Conservation (phyloP, 2,113 vertebrate genomes). For the Hypocryptadius cinnamomeus region DNA sequence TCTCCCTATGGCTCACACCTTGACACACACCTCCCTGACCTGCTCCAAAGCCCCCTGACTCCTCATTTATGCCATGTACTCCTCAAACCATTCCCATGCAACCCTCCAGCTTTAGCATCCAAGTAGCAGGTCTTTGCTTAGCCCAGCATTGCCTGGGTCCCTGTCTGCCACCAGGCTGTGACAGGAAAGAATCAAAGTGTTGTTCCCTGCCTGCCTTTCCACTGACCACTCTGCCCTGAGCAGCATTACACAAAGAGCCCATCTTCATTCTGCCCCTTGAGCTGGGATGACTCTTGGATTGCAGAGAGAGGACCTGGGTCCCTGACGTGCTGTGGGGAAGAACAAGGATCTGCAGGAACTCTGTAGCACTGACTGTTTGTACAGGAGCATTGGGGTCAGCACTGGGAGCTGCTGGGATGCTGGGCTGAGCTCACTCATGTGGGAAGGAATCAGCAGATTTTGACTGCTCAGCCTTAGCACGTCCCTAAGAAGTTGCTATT, state of each 20-base stretch:
- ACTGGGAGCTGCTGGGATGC: not conserved
- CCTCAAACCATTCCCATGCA: not conserved
- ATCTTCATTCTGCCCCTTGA: not conserved
- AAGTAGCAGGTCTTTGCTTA: not conserved
- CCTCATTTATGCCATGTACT: not conserved
- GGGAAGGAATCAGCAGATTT: not conserved
- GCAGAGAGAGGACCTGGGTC: rapidly evolving
- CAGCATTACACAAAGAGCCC: not conserved
- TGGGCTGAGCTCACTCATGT: not conserved
- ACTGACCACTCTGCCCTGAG: not conserved
- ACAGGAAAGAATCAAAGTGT: not conserved
- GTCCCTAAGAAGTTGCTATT: slow-evolving; percentile 11
- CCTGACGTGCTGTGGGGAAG: not conserved
- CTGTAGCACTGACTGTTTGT: not conserved
- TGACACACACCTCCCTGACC: not conserved
- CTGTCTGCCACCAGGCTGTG: not conserved
- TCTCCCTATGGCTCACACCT: not conserved
- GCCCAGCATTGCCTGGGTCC: too few relatives aligned
- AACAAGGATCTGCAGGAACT: not conserved
- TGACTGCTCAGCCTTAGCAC: not conserved
- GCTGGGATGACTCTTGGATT: not conserved
- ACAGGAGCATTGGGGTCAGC: not conserved
- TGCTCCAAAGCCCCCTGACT: not conserved
- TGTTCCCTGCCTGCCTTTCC: not conserved
- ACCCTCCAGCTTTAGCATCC: not conserved